Evolutionary conservation across 2,113 vertebrate genomes (phyloP).

Genomic region (Zingel zingel): DNA sequence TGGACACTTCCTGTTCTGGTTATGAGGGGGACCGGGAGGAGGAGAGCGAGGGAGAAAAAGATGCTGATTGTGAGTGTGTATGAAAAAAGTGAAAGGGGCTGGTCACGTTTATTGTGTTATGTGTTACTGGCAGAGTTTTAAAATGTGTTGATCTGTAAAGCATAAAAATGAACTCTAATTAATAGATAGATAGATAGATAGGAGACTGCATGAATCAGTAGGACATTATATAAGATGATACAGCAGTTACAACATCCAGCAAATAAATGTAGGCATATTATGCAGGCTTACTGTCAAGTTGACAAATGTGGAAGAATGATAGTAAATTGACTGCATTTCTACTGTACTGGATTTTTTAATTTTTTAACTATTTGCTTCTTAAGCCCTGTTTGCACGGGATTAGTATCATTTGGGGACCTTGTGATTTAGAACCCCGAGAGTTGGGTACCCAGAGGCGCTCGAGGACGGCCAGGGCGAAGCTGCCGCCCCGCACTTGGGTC

Average conservation of each 20-base stretch:
- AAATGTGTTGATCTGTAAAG: constrained; percentile 1
- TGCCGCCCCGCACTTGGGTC: too few relatives aligned
- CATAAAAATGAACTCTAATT: constrained; percentile 23
- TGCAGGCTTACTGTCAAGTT: not conserved
- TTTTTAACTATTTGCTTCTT: too few relatives aligned
- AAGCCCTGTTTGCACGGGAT: too few relatives aligned
- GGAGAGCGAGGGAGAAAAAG: constrained; percentile 93
- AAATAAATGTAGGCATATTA: constrained; percentile 6
- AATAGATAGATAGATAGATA: constrained; percentile 18
- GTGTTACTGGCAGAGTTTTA: not conserved
- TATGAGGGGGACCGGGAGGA: constrained; percentile 96
- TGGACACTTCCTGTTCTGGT: constrained; percentile 91
- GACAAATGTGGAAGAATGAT: constrained; percentile 14
- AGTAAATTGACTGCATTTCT: too few relatives aligned
- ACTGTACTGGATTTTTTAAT: too few relatives aligned
- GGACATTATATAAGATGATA: constrained; percentile 29
- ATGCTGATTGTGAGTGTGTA: constrained; percentile 88
- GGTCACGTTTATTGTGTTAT: not conserved
- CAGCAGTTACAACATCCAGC: constrained; percentile 13
- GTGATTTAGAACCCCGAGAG: too few relatives aligned
- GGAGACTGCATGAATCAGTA: constrained; percentile 42
- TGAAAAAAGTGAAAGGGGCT: not conserved
- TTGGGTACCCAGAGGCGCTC: too few relatives aligned
- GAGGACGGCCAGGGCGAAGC: too few relatives aligned
- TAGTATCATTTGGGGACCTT: too few relatives aligned